phyloP scores from a whole-genome alignment of 2,888 invertebrate genomes.

The Perdita meconis region DNA sequence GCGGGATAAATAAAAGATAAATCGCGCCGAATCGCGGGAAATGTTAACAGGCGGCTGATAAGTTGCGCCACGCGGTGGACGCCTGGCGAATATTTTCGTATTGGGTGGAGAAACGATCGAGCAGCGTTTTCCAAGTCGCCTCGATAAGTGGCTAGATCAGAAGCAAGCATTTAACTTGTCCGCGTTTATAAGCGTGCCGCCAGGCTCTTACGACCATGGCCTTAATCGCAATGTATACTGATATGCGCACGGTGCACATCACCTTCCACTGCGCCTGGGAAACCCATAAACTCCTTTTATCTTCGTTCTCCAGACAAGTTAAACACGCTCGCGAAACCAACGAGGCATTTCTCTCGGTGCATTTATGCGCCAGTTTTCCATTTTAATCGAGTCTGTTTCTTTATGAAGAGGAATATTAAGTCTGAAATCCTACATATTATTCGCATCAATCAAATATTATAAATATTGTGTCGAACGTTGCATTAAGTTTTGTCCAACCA shows the following conservation, averaged over 20 bases:
- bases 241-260: conserved; percentile 59
- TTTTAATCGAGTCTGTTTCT: no score
- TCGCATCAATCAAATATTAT: no score
- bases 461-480: no score
- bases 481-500: no score
- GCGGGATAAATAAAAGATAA: conserved; percentile 6
- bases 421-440: no score
- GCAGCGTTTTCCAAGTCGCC: conserved; percentile 46
- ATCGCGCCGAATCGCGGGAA: no score
- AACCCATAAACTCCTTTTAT: conserved; percentile 30
- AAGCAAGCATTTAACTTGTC: conserved; percentile 65
- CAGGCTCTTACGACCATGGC: conserved; percentile 68
- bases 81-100: neutral
- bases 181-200: conserved; percentile 61
- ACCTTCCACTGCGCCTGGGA: conserved; percentile 51
- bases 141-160: conserved; percentile 64
- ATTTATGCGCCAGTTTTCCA: no score
- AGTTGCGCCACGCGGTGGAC: neutral
- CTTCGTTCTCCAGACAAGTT: neutral
- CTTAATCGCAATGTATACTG: conserved; percentile 69
- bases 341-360: neutral
- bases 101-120: neutral
- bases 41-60: no score
- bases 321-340: neutral
- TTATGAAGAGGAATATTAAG: no score